These are phyloP conservation scores for Meghimatium bilineatum DNA, from an alignment of 2,888 invertebrate species.

Conservation along the genomic window DNA sequence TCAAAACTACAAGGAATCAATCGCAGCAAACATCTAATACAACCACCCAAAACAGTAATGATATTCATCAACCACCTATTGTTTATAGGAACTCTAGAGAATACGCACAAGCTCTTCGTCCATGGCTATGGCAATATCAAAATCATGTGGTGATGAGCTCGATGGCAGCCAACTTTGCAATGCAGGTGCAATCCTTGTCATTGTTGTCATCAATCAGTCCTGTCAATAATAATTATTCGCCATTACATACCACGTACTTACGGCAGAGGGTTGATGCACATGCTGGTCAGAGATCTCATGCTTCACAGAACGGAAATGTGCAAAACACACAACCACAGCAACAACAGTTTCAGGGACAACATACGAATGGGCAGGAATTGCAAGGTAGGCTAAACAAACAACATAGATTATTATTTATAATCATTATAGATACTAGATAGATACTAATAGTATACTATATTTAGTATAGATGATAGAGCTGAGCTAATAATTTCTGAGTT, in stretches of 20 bases:
- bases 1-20: neutral
- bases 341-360: neutral
- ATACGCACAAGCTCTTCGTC: slow-evolving; percentile 59
- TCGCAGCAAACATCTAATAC: neutral
- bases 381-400: slow-evolving; percentile 1
- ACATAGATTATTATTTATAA: neutral
- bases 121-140: slow-evolving; percentile 62
- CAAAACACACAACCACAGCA: slow-evolving; percentile 17
- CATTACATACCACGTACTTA: neutral
- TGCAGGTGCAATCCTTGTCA: slow-evolving; percentile 34
- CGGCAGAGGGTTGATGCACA: slow-evolving; percentile 31
- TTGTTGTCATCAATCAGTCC: neutral
- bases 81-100: slow-evolving; percentile 58
- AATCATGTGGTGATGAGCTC: slow-evolving; percentile 53
- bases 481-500: too few relatives aligned
- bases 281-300: neutral
- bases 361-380: slow-evolving; percentile 10
- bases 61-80: neutral
- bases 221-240: slow-evolving; percentile 24
- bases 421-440: neutral
- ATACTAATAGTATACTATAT: too few relatives aligned
- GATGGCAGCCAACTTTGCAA: slow-evolving; percentile 33
- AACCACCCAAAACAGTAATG: neutral
- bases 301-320: neutral
- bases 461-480: too few relatives aligned